Percentiles rank a stretch among this genome's conserved stretches.
Conservation (phyloP, 2,888 invertebrate genomes). For the Lasius platythorax region DNA sequence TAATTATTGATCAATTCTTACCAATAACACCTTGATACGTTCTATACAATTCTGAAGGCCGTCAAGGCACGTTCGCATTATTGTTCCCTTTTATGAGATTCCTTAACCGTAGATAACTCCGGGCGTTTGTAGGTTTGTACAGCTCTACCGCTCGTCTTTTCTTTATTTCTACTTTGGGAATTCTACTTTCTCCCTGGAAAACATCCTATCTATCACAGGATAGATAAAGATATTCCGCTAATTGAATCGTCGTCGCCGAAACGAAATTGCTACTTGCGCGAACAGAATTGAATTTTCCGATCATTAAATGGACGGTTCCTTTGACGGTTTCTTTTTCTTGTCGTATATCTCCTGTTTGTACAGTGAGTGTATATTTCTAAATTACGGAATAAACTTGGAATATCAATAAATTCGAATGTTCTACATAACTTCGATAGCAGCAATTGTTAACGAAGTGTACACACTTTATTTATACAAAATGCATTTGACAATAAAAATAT, state of each 20-base stretch:
- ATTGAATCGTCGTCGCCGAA: conserved; percentile 19
- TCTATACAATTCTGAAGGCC: not conserved
- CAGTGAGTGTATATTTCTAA: not conserved
- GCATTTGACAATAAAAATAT: too few relatives aligned
- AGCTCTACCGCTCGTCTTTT: not conserved
- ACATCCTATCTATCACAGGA: not conserved
- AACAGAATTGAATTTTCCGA: conserved; percentile 18
- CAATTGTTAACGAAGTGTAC: too few relatives aligned
- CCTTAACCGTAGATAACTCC: conserved; percentile 5
- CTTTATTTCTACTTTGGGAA: conserved; percentile 8
- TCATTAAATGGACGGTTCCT: not conserved
- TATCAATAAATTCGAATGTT: not conserved
- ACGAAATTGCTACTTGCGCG: conserved; percentile 13
- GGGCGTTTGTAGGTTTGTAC: conserved; percentile 6
- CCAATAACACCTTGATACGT: conserved; percentile 14
- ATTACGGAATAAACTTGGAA: not conserved
- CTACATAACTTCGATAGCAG: too few relatives aligned
- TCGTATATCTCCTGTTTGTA: not conserved
- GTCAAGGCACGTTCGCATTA: conserved; percentile 31
- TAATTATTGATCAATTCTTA: not conserved
- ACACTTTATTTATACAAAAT: too few relatives aligned
- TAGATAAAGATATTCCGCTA: conserved; percentile 1
- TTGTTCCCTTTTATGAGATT: conserved; percentile 44
- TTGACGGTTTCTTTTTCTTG: not conserved
- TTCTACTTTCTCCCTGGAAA: conserved; percentile 4